A percentile compares a stretch with the other conserved stretches of the same genome.
Conservation (phyloP, 92 coral and sea anemone genomes). For the Zoanthus sociatus region DNA sequence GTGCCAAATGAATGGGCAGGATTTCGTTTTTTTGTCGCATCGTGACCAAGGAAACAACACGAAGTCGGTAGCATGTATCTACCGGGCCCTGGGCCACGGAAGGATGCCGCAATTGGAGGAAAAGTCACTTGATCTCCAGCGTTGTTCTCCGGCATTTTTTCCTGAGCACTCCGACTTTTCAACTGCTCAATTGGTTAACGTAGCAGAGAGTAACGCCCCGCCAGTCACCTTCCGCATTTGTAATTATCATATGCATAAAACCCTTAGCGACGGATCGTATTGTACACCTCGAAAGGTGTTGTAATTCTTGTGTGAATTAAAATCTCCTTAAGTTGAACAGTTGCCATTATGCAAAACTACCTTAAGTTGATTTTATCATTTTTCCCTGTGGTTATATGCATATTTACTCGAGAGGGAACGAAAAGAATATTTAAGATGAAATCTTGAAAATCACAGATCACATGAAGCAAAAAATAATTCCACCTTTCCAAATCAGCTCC, state of each 20-base stretch:
- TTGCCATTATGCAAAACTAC: not conserved
- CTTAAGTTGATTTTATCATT: constrained; percentile 20
- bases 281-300: constrained; percentile 8
- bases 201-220: not conserved
- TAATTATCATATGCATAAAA: not conserved
- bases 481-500: not conserved
- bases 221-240: not conserved
- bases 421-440: not conserved
- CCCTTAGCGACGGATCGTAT: constrained; percentile 1
- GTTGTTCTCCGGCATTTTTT: constrained; percentile 76
- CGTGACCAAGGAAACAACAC: constrained; percentile 47
- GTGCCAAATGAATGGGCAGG: constrained; percentile 72
- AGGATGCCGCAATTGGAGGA: constrained; percentile 71
- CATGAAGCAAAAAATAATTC: not conserved
- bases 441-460: not conserved
- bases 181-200: not conserved
- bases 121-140: constrained; percentile 57
- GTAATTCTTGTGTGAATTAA: constrained; percentile 36
- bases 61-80: constrained; percentile 68
- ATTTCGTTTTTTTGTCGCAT: constrained; percentile 55
- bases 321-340: not conserved
- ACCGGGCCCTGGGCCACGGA: constrained; percentile 83
- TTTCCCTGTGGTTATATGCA: not conserved
- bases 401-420: not conserved
- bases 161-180: not conserved